A percentile compares a stretch with the other conserved stretches of the same genome.
Conservation (phyloP, 2,797 vertebrate species). For the Columba guinea region DNA sequence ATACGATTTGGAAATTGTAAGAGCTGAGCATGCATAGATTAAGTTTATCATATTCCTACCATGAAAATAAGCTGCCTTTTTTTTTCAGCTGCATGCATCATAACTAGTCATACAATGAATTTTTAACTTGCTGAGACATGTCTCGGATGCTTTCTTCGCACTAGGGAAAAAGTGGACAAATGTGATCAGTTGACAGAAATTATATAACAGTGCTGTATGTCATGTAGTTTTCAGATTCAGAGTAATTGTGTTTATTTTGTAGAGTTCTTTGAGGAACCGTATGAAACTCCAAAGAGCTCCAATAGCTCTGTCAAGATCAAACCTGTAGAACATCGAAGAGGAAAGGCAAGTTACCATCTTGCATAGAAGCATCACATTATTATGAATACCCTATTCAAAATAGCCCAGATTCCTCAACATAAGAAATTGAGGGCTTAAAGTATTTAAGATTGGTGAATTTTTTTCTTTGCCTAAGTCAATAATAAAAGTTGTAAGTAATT, state of each 20-base stretch:
- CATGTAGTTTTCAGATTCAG: not conserved
- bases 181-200: not conserved
- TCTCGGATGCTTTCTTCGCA: fast-evolving
- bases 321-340: not conserved
- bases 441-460: not conserved
- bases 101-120: not conserved
- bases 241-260: not conserved
- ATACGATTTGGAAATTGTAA: not conserved
- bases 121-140: not conserved
- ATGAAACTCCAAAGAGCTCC: slow-evolving; percentile 45
- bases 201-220: fast-evolving
- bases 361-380: not conserved
- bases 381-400: not conserved
- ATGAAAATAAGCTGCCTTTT: not conserved
- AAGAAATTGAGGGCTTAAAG: not conserved
- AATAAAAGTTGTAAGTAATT: not conserved
- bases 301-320: slow-evolving; percentile 54
- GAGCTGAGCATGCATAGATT: not conserved
- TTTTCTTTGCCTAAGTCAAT: not conserved
- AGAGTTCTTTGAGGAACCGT: slow-evolving; percentile 62
- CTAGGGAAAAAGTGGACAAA: not conserved
- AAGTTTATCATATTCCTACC: not conserved
- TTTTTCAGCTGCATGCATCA: not conserved
- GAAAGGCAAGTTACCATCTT: slow-evolving; percentile 55
- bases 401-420: not conserved